A percentile compares a stretch with the other conserved stretches of the same genome.
phyloP scores from a whole-genome alignment of 2,113 vertebrate species.

The Peromyscus californicus region DNA sequence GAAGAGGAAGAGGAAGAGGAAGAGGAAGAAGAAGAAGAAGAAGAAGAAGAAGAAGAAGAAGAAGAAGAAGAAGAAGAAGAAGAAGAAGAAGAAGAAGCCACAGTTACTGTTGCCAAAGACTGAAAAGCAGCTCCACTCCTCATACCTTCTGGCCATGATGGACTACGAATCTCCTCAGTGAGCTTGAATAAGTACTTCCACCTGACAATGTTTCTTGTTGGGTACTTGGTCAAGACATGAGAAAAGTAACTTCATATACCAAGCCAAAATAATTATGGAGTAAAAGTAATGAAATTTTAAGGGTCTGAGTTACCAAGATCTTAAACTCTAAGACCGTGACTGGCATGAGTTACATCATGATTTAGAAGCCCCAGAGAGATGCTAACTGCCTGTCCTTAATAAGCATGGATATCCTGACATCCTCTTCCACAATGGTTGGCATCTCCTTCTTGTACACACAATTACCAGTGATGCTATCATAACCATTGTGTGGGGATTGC shows the following conservation, averaged over 20 bases:
- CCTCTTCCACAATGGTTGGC: background rate
- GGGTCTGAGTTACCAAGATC: background rate
- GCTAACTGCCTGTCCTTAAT: background rate
- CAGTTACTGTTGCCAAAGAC: background rate
- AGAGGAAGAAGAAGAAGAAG: accelerated
- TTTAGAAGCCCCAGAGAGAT: background rate
- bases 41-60: no score
- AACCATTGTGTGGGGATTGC: background rate
- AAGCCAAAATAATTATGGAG: background rate
- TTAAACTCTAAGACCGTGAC: background rate
- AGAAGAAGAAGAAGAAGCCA: no score
- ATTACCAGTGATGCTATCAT: background rate
- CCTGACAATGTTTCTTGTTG: background rate
- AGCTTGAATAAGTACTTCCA: background rate
- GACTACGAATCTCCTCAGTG: background rate
- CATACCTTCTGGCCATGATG: no score
- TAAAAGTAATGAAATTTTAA: background rate
- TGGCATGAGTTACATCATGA: background rate
- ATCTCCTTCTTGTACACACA: accelerated
- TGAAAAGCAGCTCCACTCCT: background rate
- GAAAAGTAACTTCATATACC: background rate
- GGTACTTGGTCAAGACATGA: background rate
- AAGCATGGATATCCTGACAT: background rate
- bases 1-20: no score
- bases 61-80: no score